phyloP scores from a whole-genome alignment of 2,113 vertebrate genomes.

The Dipodomys stephensi region DNA sequence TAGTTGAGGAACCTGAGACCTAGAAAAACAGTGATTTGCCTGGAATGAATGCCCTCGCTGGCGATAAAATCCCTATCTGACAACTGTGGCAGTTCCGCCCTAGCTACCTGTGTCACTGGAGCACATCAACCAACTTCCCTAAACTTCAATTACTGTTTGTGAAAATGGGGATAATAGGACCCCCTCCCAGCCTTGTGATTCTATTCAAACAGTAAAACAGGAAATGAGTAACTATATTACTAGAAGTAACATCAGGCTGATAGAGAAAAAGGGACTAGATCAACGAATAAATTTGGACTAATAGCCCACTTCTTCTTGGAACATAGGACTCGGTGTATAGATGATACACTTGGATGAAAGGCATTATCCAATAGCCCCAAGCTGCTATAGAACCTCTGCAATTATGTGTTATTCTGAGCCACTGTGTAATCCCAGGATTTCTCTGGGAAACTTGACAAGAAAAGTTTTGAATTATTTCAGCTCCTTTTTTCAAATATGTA shows the following conservation, averaged over 20 bases:
- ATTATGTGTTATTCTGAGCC: constrained; percentile 42
- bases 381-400: background rate
- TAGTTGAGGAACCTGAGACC: background rate
- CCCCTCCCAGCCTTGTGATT: background rate
- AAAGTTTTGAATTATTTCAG: constrained; percentile 57
- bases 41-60: constrained; percentile 3
- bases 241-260: background rate
- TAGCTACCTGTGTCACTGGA: background rate
- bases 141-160: constrained; percentile 36
- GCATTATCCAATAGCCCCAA: background rate
- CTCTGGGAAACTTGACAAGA: constrained; percentile 41
- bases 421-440: constrained; percentile 49
- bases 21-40: constrained; percentile 35
- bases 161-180: constrained; percentile 11
- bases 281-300: background rate
- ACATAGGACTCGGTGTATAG: background rate
- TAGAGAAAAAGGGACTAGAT: background rate
- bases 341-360: background rate
- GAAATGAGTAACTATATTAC: background rate
- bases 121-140: background rate
- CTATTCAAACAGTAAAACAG: constrained; percentile 10
- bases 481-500: constrained; percentile 53
- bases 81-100: background rate
- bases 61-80: background rate
- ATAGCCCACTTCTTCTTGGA: background rate